A percentile compares a stretch with the other conserved stretches of the same genome.
These are phyloP conservation scores for Ceratotherium simum DNA, from an alignment of 2,113 vertebrate species.

Conservation along the genomic window DNA sequence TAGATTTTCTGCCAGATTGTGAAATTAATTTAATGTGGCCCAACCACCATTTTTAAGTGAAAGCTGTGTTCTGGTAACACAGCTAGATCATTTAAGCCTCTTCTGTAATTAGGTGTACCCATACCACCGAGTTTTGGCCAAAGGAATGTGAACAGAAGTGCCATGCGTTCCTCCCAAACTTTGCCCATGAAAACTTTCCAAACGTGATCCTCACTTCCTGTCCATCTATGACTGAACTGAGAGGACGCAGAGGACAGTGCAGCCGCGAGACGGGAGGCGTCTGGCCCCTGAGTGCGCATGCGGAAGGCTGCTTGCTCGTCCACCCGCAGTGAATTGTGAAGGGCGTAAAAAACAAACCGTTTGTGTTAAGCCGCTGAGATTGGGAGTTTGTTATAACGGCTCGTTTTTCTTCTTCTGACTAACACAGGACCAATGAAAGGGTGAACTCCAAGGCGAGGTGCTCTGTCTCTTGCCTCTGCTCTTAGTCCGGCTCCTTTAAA, in stretches of 20 bases:
- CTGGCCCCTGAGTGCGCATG: not conserved
- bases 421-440: not conserved
- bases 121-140: not conserved
- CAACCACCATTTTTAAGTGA: conserved; percentile 27
- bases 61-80: not conserved
- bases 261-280: not conserved
- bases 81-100: not conserved
- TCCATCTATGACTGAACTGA: not conserved
- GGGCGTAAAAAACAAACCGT: not conserved
- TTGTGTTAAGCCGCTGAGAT: not conserved
- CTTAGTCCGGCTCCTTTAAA: not conserved
- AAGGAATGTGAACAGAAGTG: not conserved
- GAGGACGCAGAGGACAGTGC: not conserved
- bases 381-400: not conserved
- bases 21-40: not conserved
- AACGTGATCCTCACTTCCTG: not conserved
- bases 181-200: not conserved
- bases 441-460: not conserved
- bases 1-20: not conserved
- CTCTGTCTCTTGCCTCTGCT: not conserved
- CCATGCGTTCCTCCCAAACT: not conserved
- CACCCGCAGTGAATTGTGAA: not conserved
- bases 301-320: not conserved
- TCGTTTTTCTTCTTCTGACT: not conserved
- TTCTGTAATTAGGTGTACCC: not conserved